Conservation (phyloP, 2,888 invertebrate species). For the Trachelus stipa region DNA sequence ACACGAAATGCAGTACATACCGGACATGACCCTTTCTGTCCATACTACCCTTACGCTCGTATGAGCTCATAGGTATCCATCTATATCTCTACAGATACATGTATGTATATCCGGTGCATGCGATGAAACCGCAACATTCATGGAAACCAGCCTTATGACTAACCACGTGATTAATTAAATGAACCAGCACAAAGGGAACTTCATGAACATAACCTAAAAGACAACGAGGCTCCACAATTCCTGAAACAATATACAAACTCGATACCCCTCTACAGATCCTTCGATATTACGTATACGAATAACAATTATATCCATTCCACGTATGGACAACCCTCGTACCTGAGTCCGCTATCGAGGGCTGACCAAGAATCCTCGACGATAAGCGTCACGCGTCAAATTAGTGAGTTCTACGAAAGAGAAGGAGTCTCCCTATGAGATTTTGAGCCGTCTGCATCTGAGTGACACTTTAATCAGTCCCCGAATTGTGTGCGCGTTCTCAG, state of each 20-base stretch:
- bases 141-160: not conserved
- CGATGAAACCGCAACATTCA: not conserved
- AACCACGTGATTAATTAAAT: not conserved
- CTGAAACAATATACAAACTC: not conserved
- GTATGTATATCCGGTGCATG: not conserved
- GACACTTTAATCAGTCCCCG: slow-evolving; percentile 34
- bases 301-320: not conserved
- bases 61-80: not conserved
- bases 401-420: not conserved
- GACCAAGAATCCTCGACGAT: not conserved
- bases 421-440: not conserved
- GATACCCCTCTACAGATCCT: not conserved
- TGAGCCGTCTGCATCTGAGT: slow-evolving; percentile 29
- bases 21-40: not conserved
- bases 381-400: slow-evolving; percentile 5
- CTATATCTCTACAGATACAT: not conserved
- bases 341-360: not conserved
- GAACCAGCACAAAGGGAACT: not conserved
- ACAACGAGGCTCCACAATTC: not conserved
- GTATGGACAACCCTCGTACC: not conserved
- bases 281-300: not conserved
- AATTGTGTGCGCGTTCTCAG: not conserved
- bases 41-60: not conserved
- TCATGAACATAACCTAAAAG: not conserved
- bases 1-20: not conserved